Percentiles rank a stretch among this genome's conserved stretches.
These are phyloP conservation scores for Eumacrocentrus americanus DNA, from an alignment of 2,888 invertebrate species.

Conservation along the genomic window DNA sequence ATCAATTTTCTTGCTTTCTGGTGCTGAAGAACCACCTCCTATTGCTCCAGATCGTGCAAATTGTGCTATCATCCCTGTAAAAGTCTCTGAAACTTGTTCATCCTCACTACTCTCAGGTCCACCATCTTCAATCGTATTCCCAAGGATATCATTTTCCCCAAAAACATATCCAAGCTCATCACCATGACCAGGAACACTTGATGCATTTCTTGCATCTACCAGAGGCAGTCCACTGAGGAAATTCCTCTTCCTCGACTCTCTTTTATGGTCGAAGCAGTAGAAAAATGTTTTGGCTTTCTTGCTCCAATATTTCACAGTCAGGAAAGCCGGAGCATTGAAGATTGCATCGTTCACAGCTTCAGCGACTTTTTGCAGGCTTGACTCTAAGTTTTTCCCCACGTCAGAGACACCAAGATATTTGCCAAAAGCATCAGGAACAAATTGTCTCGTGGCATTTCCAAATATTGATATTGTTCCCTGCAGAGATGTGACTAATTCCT, in stretches of 20 bases:
- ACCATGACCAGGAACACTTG: slow-evolving; percentile 39
- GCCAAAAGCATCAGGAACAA: slow-evolving; percentile 43
- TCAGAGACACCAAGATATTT: slow-evolving; percentile 41
- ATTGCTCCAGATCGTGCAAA: slow-evolving; percentile 68
- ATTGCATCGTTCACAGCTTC: slow-evolving; percentile 74
- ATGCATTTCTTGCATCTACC: slow-evolving; percentile 61
- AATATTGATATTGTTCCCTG: slow-evolving; percentile 56
- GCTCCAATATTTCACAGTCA: slow-evolving; percentile 74
- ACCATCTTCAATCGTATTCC: slow-evolving; percentile 33
- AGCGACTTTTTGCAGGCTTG: slow-evolving; percentile 65
- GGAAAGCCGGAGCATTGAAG: slow-evolving; percentile 78
- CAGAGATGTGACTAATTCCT: slow-evolving; percentile 58
- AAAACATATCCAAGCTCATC: slow-evolving; percentile 51
- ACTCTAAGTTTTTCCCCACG: slow-evolving; percentile 42
- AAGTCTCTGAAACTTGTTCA: slow-evolving; percentile 69
- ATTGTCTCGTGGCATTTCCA: slow-evolving; percentile 37
- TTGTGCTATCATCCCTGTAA: slow-evolving; percentile 71
- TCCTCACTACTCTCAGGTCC: slow-evolving; percentile 63
- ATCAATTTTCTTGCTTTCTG: slow-evolving; percentile 42
- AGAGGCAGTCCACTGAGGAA: slow-evolving; percentile 74
- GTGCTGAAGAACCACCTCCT: slow-evolving; percentile 46
- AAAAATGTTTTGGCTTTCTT: slow-evolving; percentile 71
- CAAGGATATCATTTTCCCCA: slow-evolving; percentile 42
- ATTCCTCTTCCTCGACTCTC: slow-evolving; percentile 68
- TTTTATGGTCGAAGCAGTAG: slow-evolving; percentile 77